Conservation (phyloP, 35 echinoderm and acorn worm genomes). For the Acanthaster planci region DNA sequence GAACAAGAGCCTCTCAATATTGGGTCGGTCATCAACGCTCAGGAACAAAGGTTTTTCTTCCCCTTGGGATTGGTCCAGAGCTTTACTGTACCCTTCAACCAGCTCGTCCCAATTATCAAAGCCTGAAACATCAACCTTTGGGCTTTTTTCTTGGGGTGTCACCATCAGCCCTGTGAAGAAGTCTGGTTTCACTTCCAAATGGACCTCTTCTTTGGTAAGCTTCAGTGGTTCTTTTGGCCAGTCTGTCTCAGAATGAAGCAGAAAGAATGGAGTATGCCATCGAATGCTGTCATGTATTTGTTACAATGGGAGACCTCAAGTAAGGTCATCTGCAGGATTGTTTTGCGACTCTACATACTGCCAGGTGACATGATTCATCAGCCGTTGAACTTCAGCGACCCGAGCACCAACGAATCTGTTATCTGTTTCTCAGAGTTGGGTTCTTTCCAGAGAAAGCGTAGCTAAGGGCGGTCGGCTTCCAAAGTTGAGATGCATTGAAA, state of each 20-base stretch:
- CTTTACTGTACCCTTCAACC: background rate
- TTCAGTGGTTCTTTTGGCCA: background rate
- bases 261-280: background rate
- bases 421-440: background rate
- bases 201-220: background rate
- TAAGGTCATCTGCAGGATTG: background rate
- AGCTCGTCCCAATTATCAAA: background rate
- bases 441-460: conserved; percentile 57
- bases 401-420: conserved; percentile 52
- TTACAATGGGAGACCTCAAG: background rate
- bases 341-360: background rate
- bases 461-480: background rate
- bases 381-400: background rate
- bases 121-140: background rate
- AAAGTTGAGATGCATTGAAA: conserved; percentile 37
- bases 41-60: background rate
- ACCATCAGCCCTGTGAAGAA: conserved; percentile 27
- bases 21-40: background rate
- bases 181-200: background rate
- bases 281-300: background rate
- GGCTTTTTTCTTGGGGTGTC: background rate
- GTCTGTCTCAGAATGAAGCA: background rate
- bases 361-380: background rate
- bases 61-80: background rate
- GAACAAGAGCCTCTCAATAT: background rate